Evolutionary conservation across 2,113 vertebrate genomes (phyloP).

Genomic region (Daphoenositta chrysoptera): DNA sequence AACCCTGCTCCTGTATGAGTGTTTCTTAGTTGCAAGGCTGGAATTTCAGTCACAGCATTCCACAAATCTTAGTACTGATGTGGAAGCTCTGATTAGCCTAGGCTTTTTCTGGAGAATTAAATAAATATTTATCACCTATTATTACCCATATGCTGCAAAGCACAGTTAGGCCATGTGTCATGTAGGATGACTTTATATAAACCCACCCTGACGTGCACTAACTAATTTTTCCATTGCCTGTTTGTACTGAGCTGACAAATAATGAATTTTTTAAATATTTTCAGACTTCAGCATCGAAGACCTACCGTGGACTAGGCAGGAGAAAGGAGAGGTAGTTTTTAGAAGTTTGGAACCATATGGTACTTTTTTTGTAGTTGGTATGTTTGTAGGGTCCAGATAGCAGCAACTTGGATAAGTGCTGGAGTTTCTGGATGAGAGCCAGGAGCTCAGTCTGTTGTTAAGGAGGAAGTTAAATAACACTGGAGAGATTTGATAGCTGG

Average conservation of each 20-base stretch:
- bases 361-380: not conserved
- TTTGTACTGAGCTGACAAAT: not conserved
- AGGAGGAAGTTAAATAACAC: constrained; percentile 48
- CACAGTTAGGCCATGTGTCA: not conserved
- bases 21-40: not conserved
- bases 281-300: not conserved
- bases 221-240: not conserved
- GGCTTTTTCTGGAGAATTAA: not conserved
- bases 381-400: constrained; percentile 44
- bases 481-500: not conserved
- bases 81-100: not conserved
- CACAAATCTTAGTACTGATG: not conserved
- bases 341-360: not conserved
- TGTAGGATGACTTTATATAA: not conserved
- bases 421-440: constrained; percentile 32
- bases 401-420: constrained; percentile 47
- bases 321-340: constrained; percentile 7
- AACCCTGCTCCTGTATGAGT: not conserved
- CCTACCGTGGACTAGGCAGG: not conserved
- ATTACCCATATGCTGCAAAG: not conserved
- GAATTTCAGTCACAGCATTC: not conserved
- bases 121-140: not conserved
- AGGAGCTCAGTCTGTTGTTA: constrained; percentile 30
- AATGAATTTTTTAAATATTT: not conserved
- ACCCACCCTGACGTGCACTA: not conserved